Percentiles rank a stretch among this genome's conserved stretches.
Evolutionary conservation across 2,797 vertebrate species (phyloP).

Genomic region (Cryptoblepharus egeriae): DNA sequence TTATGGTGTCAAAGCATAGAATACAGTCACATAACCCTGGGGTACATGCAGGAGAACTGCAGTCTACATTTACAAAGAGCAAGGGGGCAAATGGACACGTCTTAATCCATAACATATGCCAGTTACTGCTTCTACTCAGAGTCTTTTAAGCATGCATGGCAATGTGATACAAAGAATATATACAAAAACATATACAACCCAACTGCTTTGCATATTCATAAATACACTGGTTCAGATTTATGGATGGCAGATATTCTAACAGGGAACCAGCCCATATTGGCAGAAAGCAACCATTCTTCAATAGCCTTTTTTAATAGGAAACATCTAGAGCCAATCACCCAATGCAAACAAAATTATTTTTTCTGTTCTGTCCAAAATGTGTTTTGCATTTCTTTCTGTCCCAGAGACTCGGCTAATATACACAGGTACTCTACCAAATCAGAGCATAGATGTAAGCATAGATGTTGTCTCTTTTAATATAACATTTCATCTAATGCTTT

Average conservation of each 20-base stretch:
- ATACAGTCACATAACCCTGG: background rate
- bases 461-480: background rate
- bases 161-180: conserved; percentile 27
- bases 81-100: background rate
- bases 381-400: conserved; percentile 17
- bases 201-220: conserved; percentile 40
- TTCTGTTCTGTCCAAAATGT: background rate
- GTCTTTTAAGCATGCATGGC: conserved; percentile 22
- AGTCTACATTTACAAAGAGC: background rate
- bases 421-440: conserved; percentile 2
- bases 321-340: conserved; percentile 14
- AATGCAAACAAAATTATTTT: conserved; percentile 28
- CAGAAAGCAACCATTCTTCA: conserved; percentile 16
- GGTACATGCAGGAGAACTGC: background rate
- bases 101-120: conserved; percentile 20
- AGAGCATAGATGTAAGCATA: background rate
- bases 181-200: conserved; percentile 1
- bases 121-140: conserved; percentile 23
- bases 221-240: conserved; percentile 25
- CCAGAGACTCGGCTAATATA: background rate
- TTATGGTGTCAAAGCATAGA: background rate
- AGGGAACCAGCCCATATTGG: background rate
- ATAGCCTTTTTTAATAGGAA: conserved; percentile 22
- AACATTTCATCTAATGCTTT: background rate
- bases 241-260: conserved; percentile 26